These are phyloP conservation scores for Poeciliopsis gracilis DNA, from an alignment of 2,797 vertebrate genomes.

Conservation along the genomic window DNA sequence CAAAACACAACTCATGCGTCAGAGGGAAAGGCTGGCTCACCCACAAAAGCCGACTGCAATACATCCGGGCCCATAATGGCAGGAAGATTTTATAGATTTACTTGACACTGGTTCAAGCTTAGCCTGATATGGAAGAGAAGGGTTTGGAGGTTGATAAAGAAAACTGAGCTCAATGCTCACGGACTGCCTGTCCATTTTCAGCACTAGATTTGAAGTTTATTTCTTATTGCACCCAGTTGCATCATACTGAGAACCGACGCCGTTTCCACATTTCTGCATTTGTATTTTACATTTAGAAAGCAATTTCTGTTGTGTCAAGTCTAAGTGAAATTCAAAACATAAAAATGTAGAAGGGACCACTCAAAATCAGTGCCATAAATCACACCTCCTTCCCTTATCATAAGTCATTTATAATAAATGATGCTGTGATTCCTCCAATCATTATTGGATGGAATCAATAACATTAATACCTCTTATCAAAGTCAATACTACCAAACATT, in stretches of 20 bases:
- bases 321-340: conserved; percentile 3
- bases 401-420: conserved; percentile 26
- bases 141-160: conserved; percentile 41
- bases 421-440: conserved; percentile 8
- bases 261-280: conserved; percentile 25
- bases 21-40: conserved; percentile 9
- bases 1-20: conserved; percentile 17
- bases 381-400: neutral
- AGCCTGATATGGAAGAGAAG: conserved; percentile 8
- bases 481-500: conserved; percentile 4
- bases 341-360: neutral
- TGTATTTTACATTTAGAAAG: conserved; percentile 35
- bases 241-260: conserved; percentile 63
- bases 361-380: neutral
- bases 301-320: neutral
- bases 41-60: neutral
- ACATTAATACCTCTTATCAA: conserved; percentile 29
- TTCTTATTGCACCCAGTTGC: conserved; percentile 71
- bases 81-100: conserved; percentile 6
- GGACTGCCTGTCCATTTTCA: conserved; percentile 49
- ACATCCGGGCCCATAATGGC: rapidly evolving
- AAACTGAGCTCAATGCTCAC: conserved; percentile 21
- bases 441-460: neutral
- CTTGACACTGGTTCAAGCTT: neutral
- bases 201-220: conserved; percentile 46